phyloP scores from a whole-genome alignment of 2,888 invertebrate species.

The Electrophaes corylata region DNA sequence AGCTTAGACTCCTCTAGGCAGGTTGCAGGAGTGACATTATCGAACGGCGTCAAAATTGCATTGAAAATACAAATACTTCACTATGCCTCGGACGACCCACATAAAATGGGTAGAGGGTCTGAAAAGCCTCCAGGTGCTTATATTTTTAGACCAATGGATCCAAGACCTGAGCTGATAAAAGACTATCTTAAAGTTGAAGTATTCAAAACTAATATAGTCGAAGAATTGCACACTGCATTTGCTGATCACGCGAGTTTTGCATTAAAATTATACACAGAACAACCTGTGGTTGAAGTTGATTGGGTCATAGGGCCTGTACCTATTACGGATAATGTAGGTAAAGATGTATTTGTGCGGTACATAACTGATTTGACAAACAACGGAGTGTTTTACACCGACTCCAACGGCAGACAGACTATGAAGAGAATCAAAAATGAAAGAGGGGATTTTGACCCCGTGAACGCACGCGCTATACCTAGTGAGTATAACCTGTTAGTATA shows the following conservation, averaged over 20 bases:
- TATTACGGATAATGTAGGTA: constrained; percentile 84
- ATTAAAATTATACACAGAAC: constrained; percentile 86
- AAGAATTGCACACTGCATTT: constrained; percentile 88
- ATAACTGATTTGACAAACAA: constrained; percentile 84
- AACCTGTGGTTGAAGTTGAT: constrained; percentile 87
- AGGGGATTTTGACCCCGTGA: constrained; percentile 46
- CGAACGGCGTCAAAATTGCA: constrained; percentile 62
- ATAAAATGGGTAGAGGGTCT: constrained; percentile 79
- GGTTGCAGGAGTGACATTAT: constrained; percentile 76
- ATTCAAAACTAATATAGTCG: constrained; percentile 85
- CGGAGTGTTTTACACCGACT: constrained; percentile 93
- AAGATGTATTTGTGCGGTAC: constrained; percentile 92
- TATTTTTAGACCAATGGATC: constrained; percentile 86
- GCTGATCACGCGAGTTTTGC: constrained; percentile 89
- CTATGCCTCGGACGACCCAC: constrained; percentile 88
- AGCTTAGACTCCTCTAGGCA: constrained; percentile 70
- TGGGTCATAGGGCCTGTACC: constrained; percentile 93
- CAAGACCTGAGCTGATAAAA: constrained; percentile 41
- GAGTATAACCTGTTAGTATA: no score
- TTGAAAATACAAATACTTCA: constrained; percentile 85
- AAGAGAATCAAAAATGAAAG: constrained; percentile 85
- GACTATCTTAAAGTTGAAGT: constrained; percentile 42
- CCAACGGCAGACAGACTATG: constrained; percentile 95
- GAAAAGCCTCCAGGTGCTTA: constrained; percentile 93
- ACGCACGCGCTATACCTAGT: constrained; percentile 56